Conservation (phyloP, 2,797 vertebrate genomes). For the Rhadinocentrus ornatus region DNA sequence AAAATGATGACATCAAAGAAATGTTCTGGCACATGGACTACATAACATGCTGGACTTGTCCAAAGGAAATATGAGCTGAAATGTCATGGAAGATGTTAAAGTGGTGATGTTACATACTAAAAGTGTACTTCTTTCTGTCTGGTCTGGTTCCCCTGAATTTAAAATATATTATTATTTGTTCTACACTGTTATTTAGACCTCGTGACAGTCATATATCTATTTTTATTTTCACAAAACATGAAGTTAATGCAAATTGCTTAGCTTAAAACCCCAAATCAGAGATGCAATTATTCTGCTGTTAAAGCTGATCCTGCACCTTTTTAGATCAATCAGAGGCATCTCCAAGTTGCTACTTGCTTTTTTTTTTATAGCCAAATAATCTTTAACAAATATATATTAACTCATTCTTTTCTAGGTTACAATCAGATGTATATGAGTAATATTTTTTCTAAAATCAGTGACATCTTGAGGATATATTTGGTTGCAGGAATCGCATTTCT, state of each 20-base stretch:
- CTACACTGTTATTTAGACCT: slow-evolving; percentile 62
- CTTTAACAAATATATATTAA: slow-evolving; percentile 10
- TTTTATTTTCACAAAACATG: slow-evolving; percentile 33
- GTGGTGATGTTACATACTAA: slow-evolving; percentile 40
- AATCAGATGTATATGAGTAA: slow-evolving; percentile 50
- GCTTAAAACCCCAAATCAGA: slow-evolving; percentile 25
- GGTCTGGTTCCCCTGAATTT: slow-evolving; percentile 44
- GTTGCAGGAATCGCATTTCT: slow-evolving; percentile 30
- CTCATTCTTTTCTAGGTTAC: slow-evolving; percentile 23
- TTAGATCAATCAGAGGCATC: slow-evolving; percentile 22
- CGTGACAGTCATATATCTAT: slow-evolving; percentile 1
- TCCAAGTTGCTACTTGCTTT: slow-evolving; percentile 4
- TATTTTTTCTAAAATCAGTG: slow-evolving; percentile 6
- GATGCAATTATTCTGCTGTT: slow-evolving; percentile 19
- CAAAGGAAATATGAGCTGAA: slow-evolving; percentile 54
- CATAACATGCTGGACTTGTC: slow-evolving; percentile 40
- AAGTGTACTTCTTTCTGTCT: slow-evolving; percentile 48
- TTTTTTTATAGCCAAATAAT: not conserved
- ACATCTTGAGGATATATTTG: slow-evolving; percentile 6
- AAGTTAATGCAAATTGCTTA: slow-evolving; percentile 13
- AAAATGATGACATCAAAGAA: slow-evolving; percentile 49
- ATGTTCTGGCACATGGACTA: slow-evolving; percentile 40
- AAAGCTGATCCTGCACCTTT: slow-evolving; percentile 42
- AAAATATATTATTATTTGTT: slow-evolving; percentile 54
- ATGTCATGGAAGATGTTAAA: slow-evolving; percentile 27